Percentiles rank a stretch among this genome's conserved stretches.
Evolutionary conservation across 2,888 invertebrate species (phyloP).

Genomic region (Amiota mariae): DNA sequence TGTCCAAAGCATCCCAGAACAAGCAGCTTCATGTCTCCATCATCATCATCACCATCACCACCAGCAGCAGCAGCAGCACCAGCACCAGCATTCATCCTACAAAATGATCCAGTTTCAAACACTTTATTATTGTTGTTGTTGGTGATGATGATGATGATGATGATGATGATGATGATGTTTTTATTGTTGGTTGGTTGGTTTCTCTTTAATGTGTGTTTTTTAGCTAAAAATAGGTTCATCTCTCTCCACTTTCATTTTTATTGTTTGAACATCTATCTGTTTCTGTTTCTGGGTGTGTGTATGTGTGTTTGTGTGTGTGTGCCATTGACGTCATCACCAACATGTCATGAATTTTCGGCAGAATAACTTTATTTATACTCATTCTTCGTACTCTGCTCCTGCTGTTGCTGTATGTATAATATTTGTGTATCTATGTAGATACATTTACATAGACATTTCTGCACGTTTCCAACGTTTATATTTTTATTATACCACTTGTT

Average conservation of each 20-base stretch:
- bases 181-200: slow-evolving; percentile 7
- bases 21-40: neutral
- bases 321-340: slow-evolving; percentile 66
- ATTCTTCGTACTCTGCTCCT: slow-evolving; percentile 4
- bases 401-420: no score
- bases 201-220: slow-evolving; percentile 35
- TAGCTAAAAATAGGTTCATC: slow-evolving; percentile 29
- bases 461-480: neutral
- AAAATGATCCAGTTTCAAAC: neutral
- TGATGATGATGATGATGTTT: slow-evolving; percentile 13
- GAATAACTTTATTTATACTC: neutral
- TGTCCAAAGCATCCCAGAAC: no score
- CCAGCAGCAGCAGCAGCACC: neutral
- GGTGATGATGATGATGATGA: slow-evolving; percentile 15
- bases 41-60: neutral
- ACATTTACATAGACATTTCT: slow-evolving; percentile 18
- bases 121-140: slow-evolving; percentile 8
- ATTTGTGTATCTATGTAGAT: neutral
- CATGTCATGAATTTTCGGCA: slow-evolving; percentile 62
- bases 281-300: slow-evolving; percentile 27
- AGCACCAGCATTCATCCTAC: neutral
- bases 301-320: slow-evolving; percentile 42
- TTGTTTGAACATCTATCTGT: neutral
- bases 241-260: neutral
- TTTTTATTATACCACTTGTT: neutral